A percentile compares a stretch with the other conserved stretches of the same genome.
Evolutionary conservation across 1,140 invertebrate genomes (phyloP).

Genomic region (Papilio dardanus): DNA sequence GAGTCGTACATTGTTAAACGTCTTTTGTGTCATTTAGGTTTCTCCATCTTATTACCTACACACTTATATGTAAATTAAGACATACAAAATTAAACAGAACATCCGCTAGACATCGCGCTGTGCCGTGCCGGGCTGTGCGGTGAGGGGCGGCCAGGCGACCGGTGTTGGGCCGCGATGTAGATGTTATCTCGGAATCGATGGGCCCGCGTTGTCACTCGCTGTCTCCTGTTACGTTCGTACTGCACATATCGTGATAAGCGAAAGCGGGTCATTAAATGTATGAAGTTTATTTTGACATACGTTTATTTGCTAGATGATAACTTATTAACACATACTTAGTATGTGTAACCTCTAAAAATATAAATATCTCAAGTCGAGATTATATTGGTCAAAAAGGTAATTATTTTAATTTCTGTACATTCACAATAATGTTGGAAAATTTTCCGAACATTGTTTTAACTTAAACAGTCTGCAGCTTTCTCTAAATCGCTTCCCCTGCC

Average conservation of each 20-base stretch:
- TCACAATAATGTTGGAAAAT: too few relatives aligned
- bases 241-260: not conserved
- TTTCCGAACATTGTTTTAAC: not conserved
- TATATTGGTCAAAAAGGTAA: too few relatives aligned
- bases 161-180: not conserved
- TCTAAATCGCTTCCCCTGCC: not conserved
- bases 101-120: not conserved
- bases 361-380: too few relatives aligned
- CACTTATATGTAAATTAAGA: not conserved
- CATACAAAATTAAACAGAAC: not conserved
- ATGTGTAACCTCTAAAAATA: too few relatives aligned
- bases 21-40: not conserved
- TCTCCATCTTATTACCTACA: not conserved
- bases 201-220: not conserved
- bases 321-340: too few relatives aligned
- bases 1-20: not conserved
- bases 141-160: not conserved
- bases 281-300: not conserved
- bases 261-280: not conserved
- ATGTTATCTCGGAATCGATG: conserved; percentile 36
- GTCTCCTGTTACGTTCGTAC: conserved; percentile 9
- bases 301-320: too few relatives aligned
- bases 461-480: too few relatives aligned
- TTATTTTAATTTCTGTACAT: too few relatives aligned
- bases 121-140: not conserved